Base-by-base conservation (phyloP, 2,113 vertebrate species). In the Sorex araneus region DNA sequence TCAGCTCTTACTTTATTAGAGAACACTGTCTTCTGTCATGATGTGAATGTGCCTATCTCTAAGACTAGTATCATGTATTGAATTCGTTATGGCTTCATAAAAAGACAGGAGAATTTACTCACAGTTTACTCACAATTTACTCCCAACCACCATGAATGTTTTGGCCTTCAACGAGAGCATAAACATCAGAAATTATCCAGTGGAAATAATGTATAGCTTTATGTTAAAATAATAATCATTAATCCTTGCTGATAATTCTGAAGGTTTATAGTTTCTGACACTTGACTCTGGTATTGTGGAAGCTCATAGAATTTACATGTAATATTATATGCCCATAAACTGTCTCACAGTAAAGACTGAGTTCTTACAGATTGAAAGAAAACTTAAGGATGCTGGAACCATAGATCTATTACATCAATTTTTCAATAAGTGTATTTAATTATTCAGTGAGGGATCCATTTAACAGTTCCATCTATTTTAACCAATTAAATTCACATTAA, bases 181-280 rank as follows among this genome's bases (percentile, higher is more conserved):
- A 91, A 94, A 95, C 71, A 94, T 64, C 94, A 91, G 95, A 95
- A 96, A 94, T 87, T 95, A 93, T 11, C 10, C 79, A 78, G 94
- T 89, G 93, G 90, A 96, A 98, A 97, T 96, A 92, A 97, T 67
- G 97, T 88, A 94, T 93, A 94, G 84, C 93, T 92, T 67, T 85
- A 87, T 96, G 96, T 94, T 96, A 92, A 96, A 92, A 96, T 94
- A 94, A 95, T 93, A 96, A 97, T 86, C 95, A 92, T 96, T 93
- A 91, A 63, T 90, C 67, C 13, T 95, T 93, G 94, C 92, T 25
- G 0, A 81, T 40, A 36, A 94, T 70, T 83, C 32, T 8, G 34
- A 95, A 92, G 91, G 85, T 93, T 96, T 97, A 97, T 92, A 82
- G 91, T 70, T 97, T 94, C 45, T 97, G 97, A 98, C 97, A 97